Evolutionary conservation across 2,888 invertebrate species (phyloP), one percentile per base, ranked within the genome.

Genomic region (Litoditis marina): DNA sequence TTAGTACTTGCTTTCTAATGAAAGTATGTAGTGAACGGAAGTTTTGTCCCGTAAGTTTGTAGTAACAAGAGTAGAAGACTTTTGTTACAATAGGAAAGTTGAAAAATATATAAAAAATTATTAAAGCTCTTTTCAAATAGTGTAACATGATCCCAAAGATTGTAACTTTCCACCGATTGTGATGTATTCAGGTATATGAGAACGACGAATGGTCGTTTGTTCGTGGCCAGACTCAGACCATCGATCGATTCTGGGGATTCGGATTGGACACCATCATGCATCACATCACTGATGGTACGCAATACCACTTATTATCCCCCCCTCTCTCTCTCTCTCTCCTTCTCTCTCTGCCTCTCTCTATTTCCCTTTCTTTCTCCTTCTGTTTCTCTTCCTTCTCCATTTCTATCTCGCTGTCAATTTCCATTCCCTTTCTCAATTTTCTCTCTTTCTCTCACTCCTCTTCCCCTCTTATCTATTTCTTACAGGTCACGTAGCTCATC

Each of bases 401-500:
- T 19, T 16, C 22, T 47, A 11, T 47, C 49, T 52, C 30, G 13
- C 22, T 30, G 27, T 16, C 52, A 27, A 22, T 52, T 30, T 30
- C 52, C 28, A 32, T 42, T 19, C 39, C 39, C 36, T 39, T 39
- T 39, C 22, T n/a, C n/a, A n/a, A n/a, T n/a, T n/a, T n/a, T n/a
- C n/a, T n/a, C n/a, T n/a, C n/a, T n/a, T n/a, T n/a, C 8, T 32
- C 34, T 39, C 39, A 16, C 19, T 16, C 28, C 19, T 25, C 44
- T 25, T 7, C 31, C 8, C 8, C 42, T 16, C 28, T 56, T 8
- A 16, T 36, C 36, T 19, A 19, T 51, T 54, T 62, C n/a, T n/a
- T n/a, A n/a, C 55, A 75, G 78, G 79, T 30, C 80, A 80, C 61
- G 80, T 80, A 8, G 80, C 78, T 3, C 80, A 80, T 60, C 80